Evolutionary conservation across 2,888 invertebrate species (phyloP).

Genomic region (Mythimna ferrago): DNA sequence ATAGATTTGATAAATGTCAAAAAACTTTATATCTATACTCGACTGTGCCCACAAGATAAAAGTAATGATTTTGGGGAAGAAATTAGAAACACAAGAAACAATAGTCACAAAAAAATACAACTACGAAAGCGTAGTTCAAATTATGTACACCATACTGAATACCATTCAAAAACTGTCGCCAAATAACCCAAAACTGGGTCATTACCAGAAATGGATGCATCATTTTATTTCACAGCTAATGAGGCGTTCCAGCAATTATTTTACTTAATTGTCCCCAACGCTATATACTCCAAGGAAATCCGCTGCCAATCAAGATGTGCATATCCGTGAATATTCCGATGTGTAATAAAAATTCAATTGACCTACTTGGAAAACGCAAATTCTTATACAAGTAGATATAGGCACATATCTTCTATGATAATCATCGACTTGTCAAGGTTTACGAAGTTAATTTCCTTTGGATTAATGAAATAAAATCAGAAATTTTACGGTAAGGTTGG

Average conservation of each 20-base stretch:
- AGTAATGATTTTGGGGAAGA: no score
- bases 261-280: constrained; percentile 36
- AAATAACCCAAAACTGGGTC: neutral
- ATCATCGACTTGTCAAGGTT: constrained; percentile 20
- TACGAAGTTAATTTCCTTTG: constrained; percentile 11
- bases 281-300: constrained; percentile 48
- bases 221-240: constrained; percentile 21
- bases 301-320: constrained; percentile 42
- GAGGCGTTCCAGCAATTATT: constrained; percentile 34
- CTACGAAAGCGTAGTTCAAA: no score
- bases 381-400: neutral
- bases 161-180: no score
- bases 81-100: neutral
- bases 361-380: constrained; percentile 16
- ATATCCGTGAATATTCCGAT: constrained; percentile 28
- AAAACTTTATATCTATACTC: neutral
- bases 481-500: no score
- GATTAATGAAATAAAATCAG: neutral
- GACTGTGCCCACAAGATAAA: no score
- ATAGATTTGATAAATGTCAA: neutral
- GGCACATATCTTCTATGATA: constrained; percentile 9
- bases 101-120: neutral
- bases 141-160: no score
- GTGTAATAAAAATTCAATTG: constrained; percentile 32
- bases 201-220: constrained; percentile 16